These are phyloP conservation scores for Crenuchus spilurus DNA, from an alignment of 2,797 vertebrate genomes.

Conservation along the genomic window DNA sequence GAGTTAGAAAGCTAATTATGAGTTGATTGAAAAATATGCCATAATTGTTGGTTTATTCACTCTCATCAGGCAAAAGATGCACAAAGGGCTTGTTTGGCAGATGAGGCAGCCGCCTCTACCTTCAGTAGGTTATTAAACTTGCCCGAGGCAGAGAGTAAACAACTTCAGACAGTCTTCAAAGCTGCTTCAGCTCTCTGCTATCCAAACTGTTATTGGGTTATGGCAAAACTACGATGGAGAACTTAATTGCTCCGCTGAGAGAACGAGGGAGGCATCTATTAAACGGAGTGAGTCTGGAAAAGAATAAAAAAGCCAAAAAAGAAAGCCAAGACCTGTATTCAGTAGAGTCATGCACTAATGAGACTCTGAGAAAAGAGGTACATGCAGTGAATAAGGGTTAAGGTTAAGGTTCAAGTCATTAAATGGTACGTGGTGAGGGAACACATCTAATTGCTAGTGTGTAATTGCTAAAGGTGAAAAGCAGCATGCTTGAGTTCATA, in stretches of 20 bases:
- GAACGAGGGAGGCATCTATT: constrained; percentile 59
- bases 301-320: not conserved
- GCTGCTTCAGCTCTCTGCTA: constrained; percentile 58
- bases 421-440: not conserved
- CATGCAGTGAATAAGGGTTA: constrained; percentile 40
- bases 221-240: constrained; percentile 67
- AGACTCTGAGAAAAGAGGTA: constrained; percentile 60
- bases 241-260: constrained; percentile 69
- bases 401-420: constrained; percentile 7
- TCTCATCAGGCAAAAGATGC: constrained; percentile 69
- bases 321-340: constrained; percentile 54
- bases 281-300: constrained; percentile 55
- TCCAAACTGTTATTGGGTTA: constrained; percentile 70
- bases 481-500: not conserved
- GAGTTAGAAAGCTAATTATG: constrained; percentile 70
- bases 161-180: constrained; percentile 68
- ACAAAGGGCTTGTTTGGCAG: constrained; percentile 72
- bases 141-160: constrained; percentile 71
- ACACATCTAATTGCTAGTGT: not conserved
- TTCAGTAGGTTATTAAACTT: constrained; percentile 78
- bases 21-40: constrained; percentile 70
- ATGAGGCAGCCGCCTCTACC: constrained; percentile 65
- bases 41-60: constrained; percentile 67
- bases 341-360: constrained; percentile 64
- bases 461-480: not conserved